Percentiles rank a stretch among this genome's conserved stretches.
These are phyloP conservation scores for Sprattus sprattus DNA, from an alignment of 2,113 vertebrate species.

Conservation along the genomic window DNA sequence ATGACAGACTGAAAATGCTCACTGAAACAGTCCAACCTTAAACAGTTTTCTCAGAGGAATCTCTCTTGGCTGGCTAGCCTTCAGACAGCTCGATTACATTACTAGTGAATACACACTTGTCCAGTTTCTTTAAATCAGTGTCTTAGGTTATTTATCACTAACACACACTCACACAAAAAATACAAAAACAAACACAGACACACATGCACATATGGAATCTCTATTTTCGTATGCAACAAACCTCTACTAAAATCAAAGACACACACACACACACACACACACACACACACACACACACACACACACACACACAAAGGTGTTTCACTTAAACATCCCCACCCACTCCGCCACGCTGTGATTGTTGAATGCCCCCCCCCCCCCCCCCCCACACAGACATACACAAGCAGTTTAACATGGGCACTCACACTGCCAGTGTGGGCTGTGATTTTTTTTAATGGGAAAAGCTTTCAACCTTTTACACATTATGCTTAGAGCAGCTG, in stretches of 20 bases:
- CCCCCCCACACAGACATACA: no score
- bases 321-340: no score
- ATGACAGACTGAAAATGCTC: no score
- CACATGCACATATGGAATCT: neutral
- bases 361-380: neutral
- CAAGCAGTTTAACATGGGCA: neutral
- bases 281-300: neutral
- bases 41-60: no score
- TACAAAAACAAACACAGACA: neutral
- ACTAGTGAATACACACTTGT: no score
- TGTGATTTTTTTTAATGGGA: neutral
- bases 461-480: conserved; percentile 11
- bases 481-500: neutral
- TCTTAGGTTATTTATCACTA: neutral
- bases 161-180: neutral
- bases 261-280: neutral
- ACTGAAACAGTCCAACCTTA: no score
- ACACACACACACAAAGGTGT: neutral
- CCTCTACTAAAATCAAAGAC: neutral
- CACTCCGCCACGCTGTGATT: neutral
- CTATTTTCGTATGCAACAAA: neutral
- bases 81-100: no score
- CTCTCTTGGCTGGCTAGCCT: no score
- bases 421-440: neutral
- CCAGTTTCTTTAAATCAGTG: neutral